Evolutionary conservation across 2,797 vertebrate species (phyloP).

Genomic region (Oceanodroma leucorhoa): DNA sequence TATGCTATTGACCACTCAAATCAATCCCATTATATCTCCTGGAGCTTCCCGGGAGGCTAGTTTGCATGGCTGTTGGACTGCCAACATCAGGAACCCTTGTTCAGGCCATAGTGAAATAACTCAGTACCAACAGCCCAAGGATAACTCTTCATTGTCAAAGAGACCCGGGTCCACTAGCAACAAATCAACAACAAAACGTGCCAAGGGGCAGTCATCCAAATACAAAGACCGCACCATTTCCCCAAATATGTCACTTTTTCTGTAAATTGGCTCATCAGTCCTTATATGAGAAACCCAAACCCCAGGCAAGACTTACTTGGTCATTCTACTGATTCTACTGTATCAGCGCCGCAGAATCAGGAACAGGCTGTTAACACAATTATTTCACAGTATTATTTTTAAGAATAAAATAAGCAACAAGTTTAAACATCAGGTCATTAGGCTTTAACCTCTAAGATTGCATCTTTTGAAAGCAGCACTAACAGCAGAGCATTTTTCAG

Average conservation of each 20-base stretch:
- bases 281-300: not conserved
- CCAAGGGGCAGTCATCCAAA: not conserved
- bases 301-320: not conserved
- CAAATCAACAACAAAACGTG: not conserved
- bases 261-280: not conserved
- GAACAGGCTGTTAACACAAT: not conserved
- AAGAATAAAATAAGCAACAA: not conserved
- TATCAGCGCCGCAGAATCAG: fast-evolving
- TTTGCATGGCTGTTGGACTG: not conserved
- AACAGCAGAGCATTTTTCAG: not conserved
- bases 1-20: not conserved
- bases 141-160: not conserved
- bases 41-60: not conserved
- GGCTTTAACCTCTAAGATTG: not conserved
- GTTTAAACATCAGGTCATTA: not conserved
- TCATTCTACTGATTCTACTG: not conserved
- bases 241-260: not conserved
- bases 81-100: not conserved
- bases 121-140: not conserved
- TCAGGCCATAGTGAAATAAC: not conserved
- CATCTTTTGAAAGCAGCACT: not conserved
- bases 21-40: not conserved
- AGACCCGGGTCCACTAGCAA: not conserved
- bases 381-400: not conserved
- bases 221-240: not conserved